Conservation (phyloP, 2,797 vertebrate genomes). For the Sebastes reedi region DNA sequence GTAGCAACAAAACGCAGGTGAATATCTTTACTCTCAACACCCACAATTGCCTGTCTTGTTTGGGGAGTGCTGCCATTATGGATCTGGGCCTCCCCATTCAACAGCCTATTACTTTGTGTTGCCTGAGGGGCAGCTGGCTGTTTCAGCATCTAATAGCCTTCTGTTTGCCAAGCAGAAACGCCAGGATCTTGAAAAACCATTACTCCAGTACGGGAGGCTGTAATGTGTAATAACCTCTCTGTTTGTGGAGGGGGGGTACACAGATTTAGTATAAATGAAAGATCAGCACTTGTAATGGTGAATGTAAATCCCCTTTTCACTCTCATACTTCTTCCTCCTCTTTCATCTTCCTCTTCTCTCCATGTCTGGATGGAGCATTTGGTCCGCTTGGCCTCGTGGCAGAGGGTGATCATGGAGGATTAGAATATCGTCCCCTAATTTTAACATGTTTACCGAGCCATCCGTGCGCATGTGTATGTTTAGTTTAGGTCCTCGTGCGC, state of each 20-base stretch:
- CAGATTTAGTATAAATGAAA: slow-evolving; percentile 28
- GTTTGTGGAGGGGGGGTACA: slow-evolving; percentile 22
- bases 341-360: background rate
- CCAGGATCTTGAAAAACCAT: slow-evolving; percentile 34
- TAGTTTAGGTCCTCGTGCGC: slow-evolving; percentile 11
- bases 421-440: slow-evolving; percentile 34
- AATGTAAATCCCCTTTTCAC: background rate
- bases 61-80: slow-evolving; percentile 40
- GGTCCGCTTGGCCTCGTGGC: slow-evolving; percentile 28
- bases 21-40: slow-evolving; percentile 17
- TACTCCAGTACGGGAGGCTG: slow-evolving; percentile 3
- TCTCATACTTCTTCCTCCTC: background rate
- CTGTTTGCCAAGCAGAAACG: slow-evolving; percentile 61
- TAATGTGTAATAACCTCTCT: slow-evolving; percentile 29
- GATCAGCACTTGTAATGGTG: slow-evolving; percentile 9
- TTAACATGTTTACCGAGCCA: slow-evolving; percentile 45
- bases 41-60: slow-evolving; percentile 23
- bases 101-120: slow-evolving; percentile 59
- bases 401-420: slow-evolving; percentile 28
- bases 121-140: slow-evolving; percentile 63
- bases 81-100: slow-evolving; percentile 51
- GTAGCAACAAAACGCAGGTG: background rate
- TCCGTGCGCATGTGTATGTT: background rate
- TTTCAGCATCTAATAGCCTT: slow-evolving; percentile 63
- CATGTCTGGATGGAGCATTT: slow-evolving; percentile 25